Base-by-base conservation (phyloP, 1,140 invertebrate genomes). In the Drosophila persimilis region DNA sequence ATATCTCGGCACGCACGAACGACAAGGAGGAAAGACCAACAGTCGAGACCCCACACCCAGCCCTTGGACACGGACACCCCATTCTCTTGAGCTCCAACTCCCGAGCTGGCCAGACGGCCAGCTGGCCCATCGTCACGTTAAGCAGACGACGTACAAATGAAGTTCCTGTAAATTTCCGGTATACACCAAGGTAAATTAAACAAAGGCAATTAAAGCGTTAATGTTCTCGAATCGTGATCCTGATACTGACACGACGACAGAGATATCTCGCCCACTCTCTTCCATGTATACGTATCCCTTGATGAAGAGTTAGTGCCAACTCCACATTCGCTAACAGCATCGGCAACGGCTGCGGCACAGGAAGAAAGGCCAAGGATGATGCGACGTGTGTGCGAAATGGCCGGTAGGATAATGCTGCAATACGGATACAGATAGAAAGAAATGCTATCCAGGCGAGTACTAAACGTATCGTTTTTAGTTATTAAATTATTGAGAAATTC, bases 151-250 rank as follows among this genome's bases (percentile, higher is more conserved):
- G 75, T 67, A 88, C 84, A 89, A 88, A 88, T 89, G 60, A 89
- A 88, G 84, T 88, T 89, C 84, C 84, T 88, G 84, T 55, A 73
- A 80, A 88, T 89, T 88, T 88, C 84, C 84, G 84, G 79, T 57
- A 65, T 54, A 81, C 62, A 71, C 52, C 64, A 74, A 88, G 79
- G 84, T 84, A 89, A 89, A 89, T 88, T 70, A 84, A 89, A 88
- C 79, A 80, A 84, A 71, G 79, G 84, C 79, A 88, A 88, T 89
- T 89, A 89, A 80, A 61, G 73, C 60, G 59, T 69, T 79, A 81
- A 76, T 76, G 63, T 75, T 64, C 69, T 73, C 46, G 60, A 77
- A 62, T 86, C 62, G 67, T 75, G 62, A 70, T 73, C 66, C 46
- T 65, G 72, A 79, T 83, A 78, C 35, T 52, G 48, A 57, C 58